Evolutionary conservation across 2,113 vertebrate genomes (phyloP), one percentile per base, ranked within the genome.

Genomic region (Ibidorhyncha struthersii): DNA sequence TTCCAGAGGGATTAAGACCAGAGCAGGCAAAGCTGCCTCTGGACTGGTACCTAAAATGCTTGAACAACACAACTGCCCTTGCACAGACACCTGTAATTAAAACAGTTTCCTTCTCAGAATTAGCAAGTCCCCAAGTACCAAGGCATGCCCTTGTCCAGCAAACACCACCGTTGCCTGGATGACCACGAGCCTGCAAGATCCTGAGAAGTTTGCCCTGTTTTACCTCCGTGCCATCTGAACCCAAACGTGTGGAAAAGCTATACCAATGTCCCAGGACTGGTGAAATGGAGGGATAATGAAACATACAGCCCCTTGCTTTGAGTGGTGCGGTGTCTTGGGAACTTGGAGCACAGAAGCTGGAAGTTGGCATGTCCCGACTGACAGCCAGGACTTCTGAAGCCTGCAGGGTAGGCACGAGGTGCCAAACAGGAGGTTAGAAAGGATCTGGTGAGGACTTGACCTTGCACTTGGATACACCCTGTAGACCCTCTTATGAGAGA

Each of bases 231-330:
- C 40, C 12, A 4, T 19, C 32, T 21, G 13, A 77, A 34, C 25
- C 55, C 30, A 59, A 25, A 32, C 0, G 0, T 4, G 7, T 18
- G 52, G 58, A 43, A 71, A 59, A 74, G 17, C 40, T 32, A 1
- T 4, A 8, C 6, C 41, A 14, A 15, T 5, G 8, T 4, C 18
- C 40, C 2, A 0, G 23, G 21, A 19, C 25, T 34, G 52, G 36
- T 32, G 38, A 73, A 59, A 59, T 9, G 3, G 43, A 9, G 20
- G 23, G 22, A 49, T 1, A 8, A 19, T 19, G 25, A 27, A 38
- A n/a, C 4, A 1, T 15, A 4, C 1, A 0, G 21, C 6, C 61
- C 19, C 38, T 6, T n/a, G 62, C 43, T 49, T 26, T 14, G 14
- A 5, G 58, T 14, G 38, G 9, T 41, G 19, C 5, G 1, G 25